Percentiles rank a stretch among this genome's conserved stretches.
Evolutionary conservation across 2,797 vertebrate genomes (phyloP).

Genomic region (Emydoidea blandingii): DNA sequence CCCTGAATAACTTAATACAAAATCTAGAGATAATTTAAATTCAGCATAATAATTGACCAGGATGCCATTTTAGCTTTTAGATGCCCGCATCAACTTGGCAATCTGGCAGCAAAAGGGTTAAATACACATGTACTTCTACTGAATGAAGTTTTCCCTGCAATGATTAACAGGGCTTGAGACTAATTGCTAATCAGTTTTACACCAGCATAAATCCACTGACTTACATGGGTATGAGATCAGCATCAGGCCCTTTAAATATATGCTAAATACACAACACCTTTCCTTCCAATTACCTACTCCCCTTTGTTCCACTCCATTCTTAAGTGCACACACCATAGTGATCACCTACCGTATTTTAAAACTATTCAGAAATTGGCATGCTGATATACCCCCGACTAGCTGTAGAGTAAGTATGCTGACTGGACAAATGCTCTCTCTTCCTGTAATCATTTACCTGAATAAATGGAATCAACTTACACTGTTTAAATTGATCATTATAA

Average conservation of each 20-base stretch:
- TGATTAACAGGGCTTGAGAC: background rate
- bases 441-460: background rate
- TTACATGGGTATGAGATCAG: background rate
- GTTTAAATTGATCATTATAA: background rate
- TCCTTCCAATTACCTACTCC: background rate
- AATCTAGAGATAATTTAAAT: background rate
- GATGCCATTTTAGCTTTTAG: background rate
- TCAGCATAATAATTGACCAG: background rate
- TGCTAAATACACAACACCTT: background rate
- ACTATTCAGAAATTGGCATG: rapidly evolving
- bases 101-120: background rate
- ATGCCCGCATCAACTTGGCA: background rate
- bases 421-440: background rate
- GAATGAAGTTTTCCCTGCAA: background rate
- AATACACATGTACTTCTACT: background rate
- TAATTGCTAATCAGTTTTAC: background rate
- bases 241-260: background rate
- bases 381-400: background rate
- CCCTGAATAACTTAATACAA: background rate
- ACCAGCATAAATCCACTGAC: background rate
- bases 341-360: rapidly evolving
- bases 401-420: background rate
- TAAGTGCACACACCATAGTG: background rate
- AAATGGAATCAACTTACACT: rapidly evolving
- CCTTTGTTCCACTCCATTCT: background rate